Evolutionary conservation across 2,113 vertebrate species (phyloP).

Genomic region (Lophotis ruficrista): DNA sequence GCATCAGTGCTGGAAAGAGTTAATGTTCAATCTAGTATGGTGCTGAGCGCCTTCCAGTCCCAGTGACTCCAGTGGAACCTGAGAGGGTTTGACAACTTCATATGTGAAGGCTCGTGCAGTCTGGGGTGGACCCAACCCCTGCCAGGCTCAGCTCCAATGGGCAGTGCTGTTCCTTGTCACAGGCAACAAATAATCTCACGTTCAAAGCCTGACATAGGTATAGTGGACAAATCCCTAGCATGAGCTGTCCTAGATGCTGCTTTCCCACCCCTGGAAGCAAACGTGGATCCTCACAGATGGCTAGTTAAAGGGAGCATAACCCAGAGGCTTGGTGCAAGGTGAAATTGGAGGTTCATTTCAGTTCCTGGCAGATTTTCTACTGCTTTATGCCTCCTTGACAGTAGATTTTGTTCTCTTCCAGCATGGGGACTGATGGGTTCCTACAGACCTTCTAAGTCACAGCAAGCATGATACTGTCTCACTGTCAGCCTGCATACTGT

Average conservation of each 20-base stretch:
- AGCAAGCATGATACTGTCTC: not conserved
- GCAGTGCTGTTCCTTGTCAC: not conserved
- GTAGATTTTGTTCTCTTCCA: not conserved
- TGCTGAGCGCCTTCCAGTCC: not conserved
- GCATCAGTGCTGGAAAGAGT: not conserved
- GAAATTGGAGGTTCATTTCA: not conserved
- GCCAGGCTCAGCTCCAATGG: not conserved
- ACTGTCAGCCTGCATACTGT: not conserved
- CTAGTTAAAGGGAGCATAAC: not conserved
- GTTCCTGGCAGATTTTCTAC: slow-evolving; percentile 1
- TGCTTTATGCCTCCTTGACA: not conserved
- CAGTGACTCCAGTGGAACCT: not conserved
- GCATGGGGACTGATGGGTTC: not conserved
- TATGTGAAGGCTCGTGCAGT: too few relatives aligned
- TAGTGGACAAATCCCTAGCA: not conserved
- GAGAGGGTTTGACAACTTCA: not conserved
- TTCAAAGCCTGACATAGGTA: not conserved
- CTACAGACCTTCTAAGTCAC: not conserved
- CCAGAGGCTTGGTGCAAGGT: not conserved
- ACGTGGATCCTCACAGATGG: accelerated
- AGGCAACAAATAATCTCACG: not conserved
- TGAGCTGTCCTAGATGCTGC: not conserved
- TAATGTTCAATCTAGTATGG: accelerated
- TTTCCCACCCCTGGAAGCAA: not conserved
- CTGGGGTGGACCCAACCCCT: not conserved